Evolutionary conservation across 2,797 vertebrate genomes (phyloP), one percentile per base, ranked within the genome.

Genomic region (Coilia nasus): DNA sequence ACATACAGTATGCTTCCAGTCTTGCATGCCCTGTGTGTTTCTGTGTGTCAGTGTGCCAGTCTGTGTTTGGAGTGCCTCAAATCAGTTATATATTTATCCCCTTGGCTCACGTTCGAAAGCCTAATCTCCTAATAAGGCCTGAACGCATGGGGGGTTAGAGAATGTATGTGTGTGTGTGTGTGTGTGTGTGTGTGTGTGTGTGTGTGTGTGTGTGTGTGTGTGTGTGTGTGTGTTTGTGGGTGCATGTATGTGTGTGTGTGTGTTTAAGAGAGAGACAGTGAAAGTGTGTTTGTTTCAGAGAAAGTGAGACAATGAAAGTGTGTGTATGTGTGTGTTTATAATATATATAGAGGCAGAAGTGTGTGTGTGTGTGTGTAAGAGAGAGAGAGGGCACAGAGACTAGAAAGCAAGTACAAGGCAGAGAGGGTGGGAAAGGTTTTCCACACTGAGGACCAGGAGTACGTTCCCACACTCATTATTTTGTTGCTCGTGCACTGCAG

Each of bases 51-150:
- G 86, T 86, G 83, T 92, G 89, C 90, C 90, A 89, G 89, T 89
- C n/a, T 57, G 81, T 59, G 86, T 91, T 93, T 89, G 88, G 90
- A 93, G 89, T 87, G 90, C 90, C 81, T 92, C 89, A 82, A 89
- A 92, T 92, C 91, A 87, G 87, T 86, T 91, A 88, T 92, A 91
- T 93, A 93, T 93, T 93, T 93, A 93, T 94, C 90, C 91, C 81
- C 17, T 78, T 71, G 21, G 87, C 87, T 89, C 85, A 87, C 67
- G 17, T 64, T 86, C 87, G 75, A 87, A 87, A 83, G 89, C 87
- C 82, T 83, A 78, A 82, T 86, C 87, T 83, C 93, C 94, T 94
- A 93, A 94, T 93, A 94, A 92, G 94, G 93, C 84, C 88, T 87
- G 84, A 47, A 59, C 57, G 17, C 15, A 19, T 28, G 44, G n/a